Evolutionary conservation across 2,113 vertebrate species (phyloP).

Genomic region (Microtus oregoni): DNA sequence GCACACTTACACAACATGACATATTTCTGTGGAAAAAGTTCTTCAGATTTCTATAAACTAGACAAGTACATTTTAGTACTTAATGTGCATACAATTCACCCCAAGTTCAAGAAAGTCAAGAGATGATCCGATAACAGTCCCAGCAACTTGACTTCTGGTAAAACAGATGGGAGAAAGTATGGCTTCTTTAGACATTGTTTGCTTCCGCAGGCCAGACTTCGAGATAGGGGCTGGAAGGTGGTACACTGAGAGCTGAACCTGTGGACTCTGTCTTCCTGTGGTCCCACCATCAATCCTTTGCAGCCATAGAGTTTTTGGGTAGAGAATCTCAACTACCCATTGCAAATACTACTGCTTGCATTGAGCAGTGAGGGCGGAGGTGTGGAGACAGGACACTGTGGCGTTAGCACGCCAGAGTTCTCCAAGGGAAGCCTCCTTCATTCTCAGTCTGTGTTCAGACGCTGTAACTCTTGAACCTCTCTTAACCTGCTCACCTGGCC

Average conservation of each 20-base stretch:
- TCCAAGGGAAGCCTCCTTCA: neutral
- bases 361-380: neutral
- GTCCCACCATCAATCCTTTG: neutral
- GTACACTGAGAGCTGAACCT: neutral
- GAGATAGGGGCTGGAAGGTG: neutral
- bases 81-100: neutral
- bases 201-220: neutral
- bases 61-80: neutral
- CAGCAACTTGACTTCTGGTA: neutral
- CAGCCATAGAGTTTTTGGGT: neutral
- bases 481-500: neutral
- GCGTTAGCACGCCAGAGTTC: neutral
- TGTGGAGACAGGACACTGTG: neutral
- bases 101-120: neutral
- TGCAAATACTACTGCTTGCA: neutral
- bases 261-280: neutral
- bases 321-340: neutral
- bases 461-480: neutral
- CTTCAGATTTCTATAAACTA: neutral
- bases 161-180: neutral
- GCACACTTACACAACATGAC: neutral
- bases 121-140: neutral
- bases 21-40: slow-evolving; percentile 11
- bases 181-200: too few species aligned
- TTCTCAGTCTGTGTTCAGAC: neutral